Percentiles rank a stretch among this genome's conserved stretches.
Evolutionary conservation across 2,113 vertebrate species (phyloP).

Genomic region (Oxyura jamaicensis): DNA sequence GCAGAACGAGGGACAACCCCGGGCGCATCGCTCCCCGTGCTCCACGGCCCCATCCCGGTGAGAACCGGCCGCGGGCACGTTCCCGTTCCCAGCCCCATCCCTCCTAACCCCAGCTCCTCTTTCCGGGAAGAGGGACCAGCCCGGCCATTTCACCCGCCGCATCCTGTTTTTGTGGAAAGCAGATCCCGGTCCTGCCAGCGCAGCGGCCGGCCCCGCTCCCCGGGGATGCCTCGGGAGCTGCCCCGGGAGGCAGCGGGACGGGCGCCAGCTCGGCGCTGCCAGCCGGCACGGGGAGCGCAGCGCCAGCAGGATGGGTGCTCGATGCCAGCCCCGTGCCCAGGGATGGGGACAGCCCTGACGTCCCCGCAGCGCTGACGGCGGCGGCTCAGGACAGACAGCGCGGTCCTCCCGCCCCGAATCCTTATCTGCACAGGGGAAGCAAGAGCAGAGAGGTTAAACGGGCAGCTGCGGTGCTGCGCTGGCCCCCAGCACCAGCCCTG

Average conservation of each 20-base stretch:
- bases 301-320: background rate
- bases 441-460: background rate
- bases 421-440: background rate
- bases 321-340: background rate
- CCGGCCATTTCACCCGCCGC: conserved; percentile 4
- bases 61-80: rapidly evolving
- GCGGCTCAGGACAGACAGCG: background rate
- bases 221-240: background rate
- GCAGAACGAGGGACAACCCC: rapidly evolving
- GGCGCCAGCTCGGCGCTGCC: background rate
- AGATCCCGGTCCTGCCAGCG: background rate
- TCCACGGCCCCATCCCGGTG: too few species aligned
- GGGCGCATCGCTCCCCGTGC: background rate
- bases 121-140: background rate
- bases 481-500: background rate
- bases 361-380: background rate
- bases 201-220: background rate
- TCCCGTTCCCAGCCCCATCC: background rate
- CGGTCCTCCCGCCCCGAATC: background rate
- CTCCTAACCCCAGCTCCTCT: background rate
- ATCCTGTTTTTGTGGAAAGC: conserved; percentile 82
- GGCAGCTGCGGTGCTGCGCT: background rate
- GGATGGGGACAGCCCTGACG: background rate
- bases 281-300: background rate
- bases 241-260: background rate